Percentiles rank a stretch among this genome's conserved stretches.
Conservation (phyloP, 2,888 invertebrate species). For the Andrena trimmerana region DNA sequence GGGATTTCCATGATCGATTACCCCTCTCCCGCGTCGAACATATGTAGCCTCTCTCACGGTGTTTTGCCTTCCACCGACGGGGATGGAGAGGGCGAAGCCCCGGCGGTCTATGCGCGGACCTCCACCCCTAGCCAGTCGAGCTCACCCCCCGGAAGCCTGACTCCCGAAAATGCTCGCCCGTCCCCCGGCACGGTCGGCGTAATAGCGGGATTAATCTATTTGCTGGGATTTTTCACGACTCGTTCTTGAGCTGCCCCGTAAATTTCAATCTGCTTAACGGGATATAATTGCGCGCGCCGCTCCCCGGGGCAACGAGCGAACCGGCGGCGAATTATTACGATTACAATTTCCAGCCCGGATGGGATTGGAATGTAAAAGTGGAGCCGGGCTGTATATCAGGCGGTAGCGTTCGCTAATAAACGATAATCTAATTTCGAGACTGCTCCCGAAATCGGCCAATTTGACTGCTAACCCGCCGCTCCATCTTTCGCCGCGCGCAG, state of each 20-base stretch:
- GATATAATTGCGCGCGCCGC: conserved; percentile 34
- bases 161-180: too few relatives aligned
- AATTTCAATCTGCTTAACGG: conserved; percentile 25
- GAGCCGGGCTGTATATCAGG: conserved; percentile 49
- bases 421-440: conserved; percentile 62
- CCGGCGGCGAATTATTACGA: conserved; percentile 57
- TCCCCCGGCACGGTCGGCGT: too few relatives aligned
- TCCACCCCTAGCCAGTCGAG: too few relatives aligned
- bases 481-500: neutral
- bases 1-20: conserved; percentile 71
- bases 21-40: conserved; percentile 57
- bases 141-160: too few relatives aligned
- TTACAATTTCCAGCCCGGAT: conserved; percentile 55
- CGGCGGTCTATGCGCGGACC: too few relatives aligned
- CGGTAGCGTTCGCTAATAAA: conserved; percentile 49
- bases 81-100: neutral
- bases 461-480: conserved; percentile 23
- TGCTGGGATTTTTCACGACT: neutral
- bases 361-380: conserved; percentile 64
- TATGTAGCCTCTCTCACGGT: conserved; percentile 64
- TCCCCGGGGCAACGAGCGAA: conserved; percentile 30
- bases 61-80: conserved; percentile 54
- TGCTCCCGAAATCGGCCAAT: conserved; percentile 58
- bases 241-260: neutral
- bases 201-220: too few relatives aligned